Base-by-base conservation (phyloP, 2,888 invertebrate species). In the Erebia ligea region DNA sequence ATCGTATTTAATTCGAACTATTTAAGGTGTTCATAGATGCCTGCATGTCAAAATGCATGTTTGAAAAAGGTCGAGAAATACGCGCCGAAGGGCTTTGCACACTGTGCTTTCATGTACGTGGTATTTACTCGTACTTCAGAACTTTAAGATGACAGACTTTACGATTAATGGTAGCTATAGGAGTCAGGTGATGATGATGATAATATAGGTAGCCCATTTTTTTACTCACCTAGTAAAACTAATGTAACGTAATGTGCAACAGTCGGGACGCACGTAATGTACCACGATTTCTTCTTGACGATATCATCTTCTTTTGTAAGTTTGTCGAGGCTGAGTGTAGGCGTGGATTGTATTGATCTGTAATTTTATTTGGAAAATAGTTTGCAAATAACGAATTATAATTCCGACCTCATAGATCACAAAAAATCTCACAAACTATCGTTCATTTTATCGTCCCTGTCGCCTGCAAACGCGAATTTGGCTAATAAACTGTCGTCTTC, bases 401-500 rank as follows among this genome's bases (percentile, higher is more conserved):
- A 56, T 21, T 50, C 42, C n/a, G 52, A 66, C 17, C 45, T 8
- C 34, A 21, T 45, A 45, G n/a, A 48, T 25, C 65, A 54, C 64
- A 72, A 69, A 66, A 76, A 73, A 72, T 76, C 84, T 85, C 78
- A 88, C 86, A 79, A 74, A 67, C 78, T 78, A 62, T 76, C 75
- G 72, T 74, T 80, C 81, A 84, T 84, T 63, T 76, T 78, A 75
- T 70, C 73, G 67, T 69, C 58, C 72, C 69, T 77, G 76, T 77
- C 81, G 75, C 77, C 81, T 73, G 76, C 77, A 69, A 71, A 78
- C 74, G 76, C 75, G 80, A 78, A 76, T 75, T 75, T 79, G 73
- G 79, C 77, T 83, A 90, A 78, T 76, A 91, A 83, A 81, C 78
- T 81, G 75, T 86, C 84, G 80, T 85, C 83, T 85, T 89, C 89